A percentile compares a stretch with the other conserved stretches of the same genome.
Evolutionary conservation across 2,888 invertebrate species (phyloP).

Genomic region (Leucozona laternaria): DNA sequence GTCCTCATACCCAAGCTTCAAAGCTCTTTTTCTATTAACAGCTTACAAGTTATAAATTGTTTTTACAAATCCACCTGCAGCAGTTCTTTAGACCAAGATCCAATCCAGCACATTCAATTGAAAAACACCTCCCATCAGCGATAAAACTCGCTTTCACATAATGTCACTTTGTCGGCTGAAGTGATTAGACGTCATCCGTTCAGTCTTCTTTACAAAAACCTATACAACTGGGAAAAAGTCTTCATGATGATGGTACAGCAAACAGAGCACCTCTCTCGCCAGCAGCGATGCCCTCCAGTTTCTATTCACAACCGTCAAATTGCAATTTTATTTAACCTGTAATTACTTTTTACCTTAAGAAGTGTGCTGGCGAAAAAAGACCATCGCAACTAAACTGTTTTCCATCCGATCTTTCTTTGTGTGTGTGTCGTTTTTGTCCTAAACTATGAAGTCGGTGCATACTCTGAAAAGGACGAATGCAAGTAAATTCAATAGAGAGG

Average conservation of each 20-base stretch:
- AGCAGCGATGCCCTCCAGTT: constrained; percentile 14
- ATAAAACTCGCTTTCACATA: constrained; percentile 37
- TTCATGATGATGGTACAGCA: neutral
- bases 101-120: neutral
- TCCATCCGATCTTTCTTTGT: constrained; percentile 8
- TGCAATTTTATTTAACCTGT: constrained; percentile 73
- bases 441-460: constrained; percentile 39
- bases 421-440: constrained; percentile 16
- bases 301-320: constrained; percentile 62
- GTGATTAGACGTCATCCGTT: constrained; percentile 54
- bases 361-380: constrained; percentile 41
- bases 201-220: constrained; percentile 35
- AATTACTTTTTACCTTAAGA: constrained; percentile 59
- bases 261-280: neutral
- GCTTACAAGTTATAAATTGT: constrained; percentile 28
- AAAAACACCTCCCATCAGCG: constrained; percentile 11
- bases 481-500: constrained; percentile 38
- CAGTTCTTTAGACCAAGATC: neutral
- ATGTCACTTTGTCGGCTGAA: constrained; percentile 43
- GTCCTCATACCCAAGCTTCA: neutral
- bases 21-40: neutral
- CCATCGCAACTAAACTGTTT: constrained; percentile 57
- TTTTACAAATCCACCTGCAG: constrained; percentile 18
- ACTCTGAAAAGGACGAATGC: constrained; percentile 44
- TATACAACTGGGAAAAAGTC: neutral